These are phyloP conservation scores for Stenolophus ochropezus DNA, from an alignment of 2,888 invertebrate species.

Conservation along the genomic window DNA sequence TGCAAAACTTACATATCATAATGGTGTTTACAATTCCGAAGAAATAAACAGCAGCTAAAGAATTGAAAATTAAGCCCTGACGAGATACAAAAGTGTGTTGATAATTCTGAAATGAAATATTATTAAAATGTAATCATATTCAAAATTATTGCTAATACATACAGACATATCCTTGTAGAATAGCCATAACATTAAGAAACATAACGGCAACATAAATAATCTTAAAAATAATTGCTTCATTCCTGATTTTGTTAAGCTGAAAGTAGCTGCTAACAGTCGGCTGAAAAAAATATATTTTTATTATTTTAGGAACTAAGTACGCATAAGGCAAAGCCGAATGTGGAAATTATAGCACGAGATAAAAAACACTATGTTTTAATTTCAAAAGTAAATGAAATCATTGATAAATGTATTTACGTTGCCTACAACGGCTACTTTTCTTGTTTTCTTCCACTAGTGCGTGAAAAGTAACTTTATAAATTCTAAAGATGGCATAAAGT, in stretches of 20 bases:
- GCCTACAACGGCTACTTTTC: no score
- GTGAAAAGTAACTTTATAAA: no score
- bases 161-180: conserved; percentile 84
- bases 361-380: no score
- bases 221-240: conserved; percentile 85
- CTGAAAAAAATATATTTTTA: conserved; percentile 73
- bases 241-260: conserved; percentile 85
- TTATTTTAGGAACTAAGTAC: no score
- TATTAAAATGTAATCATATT: conserved; percentile 6
- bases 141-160: conserved; percentile 42
- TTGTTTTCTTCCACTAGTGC: no score
- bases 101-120: conserved; percentile 73
- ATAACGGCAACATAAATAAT: conserved; percentile 83
- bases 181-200: conserved; percentile 85
- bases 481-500: no score
- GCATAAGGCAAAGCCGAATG: no score
- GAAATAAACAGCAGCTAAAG: conserved; percentile 81
- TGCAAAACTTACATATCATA: conserved; percentile 79
- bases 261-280: conserved; percentile 85
- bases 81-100: conserved; percentile 83
- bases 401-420: no score
- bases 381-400: no score
- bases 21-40: conserved; percentile 82
- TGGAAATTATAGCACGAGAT: no score
- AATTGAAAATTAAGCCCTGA: conserved; percentile 83